These are phyloP conservation scores for Hirtodrosophila alboralis DNA, from an alignment of 2,888 invertebrate genomes.

Conservation along the genomic window DNA sequence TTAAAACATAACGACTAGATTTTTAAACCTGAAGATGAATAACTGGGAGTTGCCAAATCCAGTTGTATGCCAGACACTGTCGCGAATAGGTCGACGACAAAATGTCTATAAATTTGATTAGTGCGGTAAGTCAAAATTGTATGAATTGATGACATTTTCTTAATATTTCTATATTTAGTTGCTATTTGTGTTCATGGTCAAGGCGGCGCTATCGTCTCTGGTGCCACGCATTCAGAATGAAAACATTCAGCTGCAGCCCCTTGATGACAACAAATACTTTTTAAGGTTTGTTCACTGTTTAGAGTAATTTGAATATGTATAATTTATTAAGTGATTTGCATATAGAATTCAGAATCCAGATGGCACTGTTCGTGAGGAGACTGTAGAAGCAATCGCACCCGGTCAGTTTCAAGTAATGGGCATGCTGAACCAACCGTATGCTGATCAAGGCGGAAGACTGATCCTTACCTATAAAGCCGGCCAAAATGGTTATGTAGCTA, in stretches of 20 bases:
- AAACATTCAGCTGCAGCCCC: constrained; percentile 21
- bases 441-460: constrained; percentile 5
- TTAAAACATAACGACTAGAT: constrained; percentile 14
- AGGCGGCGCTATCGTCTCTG: constrained; percentile 7
- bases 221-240: constrained; percentile 25
- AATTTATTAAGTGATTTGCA: neutral
- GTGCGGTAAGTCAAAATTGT: constrained; percentile 7
- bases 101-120: constrained; percentile 26
- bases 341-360: constrained; percentile 7
- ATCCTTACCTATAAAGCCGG: constrained; percentile 37
- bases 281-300: constrained; percentile 3
- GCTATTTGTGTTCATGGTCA: constrained; percentile 20
- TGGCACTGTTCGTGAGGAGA: constrained; percentile 29
- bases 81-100: constrained; percentile 22
- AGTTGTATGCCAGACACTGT: constrained; percentile 25
- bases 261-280: constrained; percentile 25
- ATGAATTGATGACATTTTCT: neutral
- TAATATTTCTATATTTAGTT: constrained; percentile 17
- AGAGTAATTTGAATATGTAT: neutral
- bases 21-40: constrained; percentile 24
- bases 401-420: constrained; percentile 29
- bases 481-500: constrained; percentile 35
- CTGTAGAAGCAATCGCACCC: constrained; percentile 20
- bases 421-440: constrained; percentile 15
- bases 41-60: constrained; percentile 10